Conservation (phyloP, 2,113 vertebrate species). For the Mus pahari region DNA sequence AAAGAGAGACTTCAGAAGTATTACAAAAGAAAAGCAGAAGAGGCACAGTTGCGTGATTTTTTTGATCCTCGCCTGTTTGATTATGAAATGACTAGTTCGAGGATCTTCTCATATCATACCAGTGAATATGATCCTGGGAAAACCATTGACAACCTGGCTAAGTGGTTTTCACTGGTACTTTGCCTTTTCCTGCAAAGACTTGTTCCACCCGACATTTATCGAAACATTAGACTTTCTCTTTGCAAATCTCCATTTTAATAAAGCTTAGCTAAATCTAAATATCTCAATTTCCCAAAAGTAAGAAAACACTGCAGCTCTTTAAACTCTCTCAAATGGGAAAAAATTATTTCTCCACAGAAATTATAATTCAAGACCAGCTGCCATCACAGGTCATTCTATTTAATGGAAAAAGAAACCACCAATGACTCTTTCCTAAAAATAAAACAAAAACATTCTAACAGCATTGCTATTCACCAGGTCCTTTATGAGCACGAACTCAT, state of each 20-base stretch:
- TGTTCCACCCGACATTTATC: not conserved
- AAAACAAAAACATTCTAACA: not conserved
- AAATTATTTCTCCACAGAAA: conserved; percentile 1
- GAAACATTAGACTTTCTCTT: conserved; percentile 3
- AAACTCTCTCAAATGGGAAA: not conserved
- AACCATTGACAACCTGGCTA: not conserved
- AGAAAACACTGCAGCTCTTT: conserved; percentile 13
- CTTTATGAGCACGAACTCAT: conserved; percentile 5
- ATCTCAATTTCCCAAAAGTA: not conserved
- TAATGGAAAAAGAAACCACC: not conserved
- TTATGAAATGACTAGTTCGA: not conserved
- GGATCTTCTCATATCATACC: not conserved
- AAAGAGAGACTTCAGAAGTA: conserved; percentile 10
- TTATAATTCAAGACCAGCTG: not conserved
- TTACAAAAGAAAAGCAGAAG: not conserved
- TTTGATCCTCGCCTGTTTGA: conserved; percentile 21
- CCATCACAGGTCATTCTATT: not conserved
- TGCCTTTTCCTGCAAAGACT: not conserved
- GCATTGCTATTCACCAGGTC: not conserved
- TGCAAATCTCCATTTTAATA: not conserved
- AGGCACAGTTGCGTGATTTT: not conserved
- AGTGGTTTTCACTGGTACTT: not conserved
- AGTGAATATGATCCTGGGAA: not conserved
- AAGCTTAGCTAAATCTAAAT: not conserved
- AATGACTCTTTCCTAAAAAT: not conserved